Evolutionary conservation across 2,797 vertebrate species (phyloP).

Genomic region (Coregonus ussuriensis): DNA sequence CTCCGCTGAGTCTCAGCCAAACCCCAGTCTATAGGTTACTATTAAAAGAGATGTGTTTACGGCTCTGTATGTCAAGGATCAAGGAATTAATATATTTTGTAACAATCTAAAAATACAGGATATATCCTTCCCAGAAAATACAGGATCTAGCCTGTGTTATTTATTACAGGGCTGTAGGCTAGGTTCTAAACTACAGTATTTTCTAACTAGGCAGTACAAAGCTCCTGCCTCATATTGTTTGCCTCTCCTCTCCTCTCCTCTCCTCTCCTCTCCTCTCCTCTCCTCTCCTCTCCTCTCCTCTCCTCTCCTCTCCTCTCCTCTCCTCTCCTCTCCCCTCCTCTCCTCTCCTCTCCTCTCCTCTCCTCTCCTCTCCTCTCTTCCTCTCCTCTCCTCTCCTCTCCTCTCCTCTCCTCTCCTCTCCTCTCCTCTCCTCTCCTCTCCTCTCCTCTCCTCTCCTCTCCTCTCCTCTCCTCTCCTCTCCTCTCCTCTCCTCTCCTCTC

Average conservation of each 20-base stretch:
- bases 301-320: background rate
- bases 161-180: too few species aligned
- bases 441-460: background rate
- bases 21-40: background rate
- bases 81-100: background rate
- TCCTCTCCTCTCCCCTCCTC: background rate
- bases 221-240: background rate
- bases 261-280: background rate
- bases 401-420: too few species aligned
- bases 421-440: background rate
- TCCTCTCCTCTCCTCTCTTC: background rate
- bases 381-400: too few species aligned
- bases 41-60: background rate
- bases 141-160: too few species aligned
- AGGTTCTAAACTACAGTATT: too few species aligned
- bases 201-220: too few species aligned
- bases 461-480: too few species aligned
- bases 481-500: too few species aligned
- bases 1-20: background rate
- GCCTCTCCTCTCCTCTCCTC: background rate
- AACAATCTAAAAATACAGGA: background rate
- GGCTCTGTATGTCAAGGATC: background rate
- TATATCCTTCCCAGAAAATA: background rate
- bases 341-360: background rate
- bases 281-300: background rate